These are phyloP conservation scores for Machimus atricapillus DNA, from an alignment of 2,888 invertebrate species.

Conservation along the genomic window DNA sequence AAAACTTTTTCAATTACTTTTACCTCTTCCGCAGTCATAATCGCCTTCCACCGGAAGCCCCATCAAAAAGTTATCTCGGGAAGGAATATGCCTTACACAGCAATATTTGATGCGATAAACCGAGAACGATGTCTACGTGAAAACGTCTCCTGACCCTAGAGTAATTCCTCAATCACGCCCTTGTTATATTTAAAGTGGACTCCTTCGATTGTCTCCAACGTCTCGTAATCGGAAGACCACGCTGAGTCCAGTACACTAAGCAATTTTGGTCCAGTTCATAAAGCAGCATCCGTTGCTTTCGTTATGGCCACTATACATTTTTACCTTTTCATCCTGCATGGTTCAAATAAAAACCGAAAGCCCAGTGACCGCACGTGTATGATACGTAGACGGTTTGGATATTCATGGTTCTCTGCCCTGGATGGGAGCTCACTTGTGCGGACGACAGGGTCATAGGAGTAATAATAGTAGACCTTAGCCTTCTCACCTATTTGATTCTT, in stretches of 20 bases:
- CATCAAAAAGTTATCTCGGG: neutral
- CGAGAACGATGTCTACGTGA: neutral
- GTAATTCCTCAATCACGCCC: neutral
- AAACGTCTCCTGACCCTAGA: neutral
- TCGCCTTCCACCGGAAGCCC: neutral
- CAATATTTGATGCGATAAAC: neutral
- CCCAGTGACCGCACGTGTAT: constrained; percentile 40
- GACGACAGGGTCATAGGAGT: neutral
- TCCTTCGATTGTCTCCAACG: neutral
- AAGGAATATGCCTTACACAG: neutral
- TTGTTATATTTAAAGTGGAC: neutral
- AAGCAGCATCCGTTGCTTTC: constrained; percentile 49
- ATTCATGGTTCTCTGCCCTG: constrained; percentile 39
- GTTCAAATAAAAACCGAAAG: constrained; percentile 29
- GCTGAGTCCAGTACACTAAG: constrained; percentile 49
- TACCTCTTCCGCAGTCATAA: neutral
- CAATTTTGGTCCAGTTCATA: constrained; percentile 50
- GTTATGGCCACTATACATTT: constrained; percentile 41
- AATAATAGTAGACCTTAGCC: constrained; percentile 30
- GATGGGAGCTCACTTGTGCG: constrained; percentile 11
- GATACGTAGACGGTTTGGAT: constrained; percentile 38
- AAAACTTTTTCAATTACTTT: neutral
- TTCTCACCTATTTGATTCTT: constrained; percentile 47
- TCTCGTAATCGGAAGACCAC: neutral
- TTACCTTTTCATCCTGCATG: constrained; percentile 28